Conservation (phyloP, 2,113 vertebrate genomes). For the Calidris pygmaea region DNA sequence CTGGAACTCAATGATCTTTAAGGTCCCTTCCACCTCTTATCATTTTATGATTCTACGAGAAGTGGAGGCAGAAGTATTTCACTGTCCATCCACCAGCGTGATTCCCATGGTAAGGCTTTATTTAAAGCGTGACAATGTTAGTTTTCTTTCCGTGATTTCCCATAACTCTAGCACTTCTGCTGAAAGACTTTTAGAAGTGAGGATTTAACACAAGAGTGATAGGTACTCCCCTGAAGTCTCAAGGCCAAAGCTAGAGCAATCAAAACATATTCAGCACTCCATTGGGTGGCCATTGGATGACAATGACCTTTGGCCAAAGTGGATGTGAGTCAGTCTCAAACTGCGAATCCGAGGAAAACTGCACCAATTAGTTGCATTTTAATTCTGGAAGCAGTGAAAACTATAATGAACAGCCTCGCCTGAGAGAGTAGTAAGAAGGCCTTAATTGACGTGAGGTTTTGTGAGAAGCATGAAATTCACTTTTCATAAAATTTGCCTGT, state of each 20-base stretch:
- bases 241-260: neutral
- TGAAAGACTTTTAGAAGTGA: neutral
- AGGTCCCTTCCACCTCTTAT: no score
- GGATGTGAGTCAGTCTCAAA: neutral
- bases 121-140: neutral
- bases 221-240: neutral
- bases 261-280: neutral
- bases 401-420: neutral
- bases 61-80: neutral
- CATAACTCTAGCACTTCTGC: neutral
- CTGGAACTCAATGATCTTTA: no score
- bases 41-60: no score
- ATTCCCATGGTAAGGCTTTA: neutral
- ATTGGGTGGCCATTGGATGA: neutral
- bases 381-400: neutral
- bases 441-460: neutral
- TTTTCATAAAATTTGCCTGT: slow-evolving; percentile 7
- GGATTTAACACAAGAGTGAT: neutral
- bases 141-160: neutral
- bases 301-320: neutral
- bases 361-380: neutral
- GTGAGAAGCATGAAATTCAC: neutral
- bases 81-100: fast-evolving
- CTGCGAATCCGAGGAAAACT: neutral
- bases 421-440: neutral